Percentiles rank a stretch among this genome's conserved stretches.
Conservation (phyloP, 2,113 vertebrate genomes). For the Heterocephalus glaber region DNA sequence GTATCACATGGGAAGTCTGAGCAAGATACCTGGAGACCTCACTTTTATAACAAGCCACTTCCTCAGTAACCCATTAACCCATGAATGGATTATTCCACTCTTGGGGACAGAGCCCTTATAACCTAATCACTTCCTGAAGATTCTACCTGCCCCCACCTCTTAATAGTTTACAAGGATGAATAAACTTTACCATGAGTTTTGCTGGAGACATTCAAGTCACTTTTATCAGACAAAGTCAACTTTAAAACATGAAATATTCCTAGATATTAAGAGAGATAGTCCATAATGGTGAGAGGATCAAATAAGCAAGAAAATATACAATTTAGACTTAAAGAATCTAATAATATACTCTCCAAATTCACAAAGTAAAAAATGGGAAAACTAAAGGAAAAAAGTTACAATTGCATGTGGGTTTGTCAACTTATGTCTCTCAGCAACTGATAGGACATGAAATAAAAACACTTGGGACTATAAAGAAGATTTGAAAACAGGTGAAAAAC, state of each 20-base stretch:
- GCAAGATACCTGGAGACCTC: neutral
- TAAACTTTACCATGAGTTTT: neutral
- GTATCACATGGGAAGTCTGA: too few species aligned
- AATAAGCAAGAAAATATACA: neutral
- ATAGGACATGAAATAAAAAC: neutral
- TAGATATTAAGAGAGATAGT: neutral
- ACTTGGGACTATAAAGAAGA: neutral
- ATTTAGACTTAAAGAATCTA: neutral
- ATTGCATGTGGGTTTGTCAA: neutral
- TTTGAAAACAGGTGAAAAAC: neutral
- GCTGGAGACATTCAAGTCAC: neutral
- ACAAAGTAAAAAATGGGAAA: neutral
- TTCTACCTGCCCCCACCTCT: neutral
- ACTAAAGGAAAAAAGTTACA: neutral
- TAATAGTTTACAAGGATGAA: neutral
- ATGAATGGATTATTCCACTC: neutral
- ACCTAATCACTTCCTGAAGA: neutral
- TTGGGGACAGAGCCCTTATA: neutral
- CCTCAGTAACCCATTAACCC: neutral
- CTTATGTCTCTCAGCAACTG: neutral
- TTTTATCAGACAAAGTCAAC: neutral
- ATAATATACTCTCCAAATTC: neutral
- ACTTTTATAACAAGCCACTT: neutral
- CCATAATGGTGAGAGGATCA: neutral
- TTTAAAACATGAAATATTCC: neutral